Evolutionary conservation across 1,140 invertebrate species (phyloP), one percentile per base, ranked within the genome.

Genomic region (Helicoverpa armigera): DNA sequence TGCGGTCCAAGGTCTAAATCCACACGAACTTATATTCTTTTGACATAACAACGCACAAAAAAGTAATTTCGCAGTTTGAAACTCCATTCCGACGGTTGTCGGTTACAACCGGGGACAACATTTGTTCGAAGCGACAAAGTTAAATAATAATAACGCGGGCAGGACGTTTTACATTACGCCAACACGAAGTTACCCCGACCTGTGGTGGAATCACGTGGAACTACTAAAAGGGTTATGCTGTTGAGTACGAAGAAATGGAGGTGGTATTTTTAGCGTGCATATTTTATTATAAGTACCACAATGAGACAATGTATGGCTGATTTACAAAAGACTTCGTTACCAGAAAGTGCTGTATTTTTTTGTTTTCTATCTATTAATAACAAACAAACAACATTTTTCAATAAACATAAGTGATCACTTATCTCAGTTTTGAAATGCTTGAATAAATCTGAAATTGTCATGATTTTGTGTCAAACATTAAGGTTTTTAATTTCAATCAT

Each of bases 41-140:
- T 31, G n/a, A 56, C 69, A 56, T 31, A 56, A 72, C 69, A 72
- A 53, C 31, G 31, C 35, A 81, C 53, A 69, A 77, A 81, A 81
- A 54, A 77, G 63, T 72, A 78, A 77, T 77, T 72, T 54, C 69
- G 48, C 48, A 72, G 80, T 72, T 82, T 54, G n/a, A n/a, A 82
- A 78, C 74, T 77, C 54, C 56, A 72, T 77, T 63, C 56, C 67
- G 50, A n/a, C 69, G 43, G 73, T 81, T 75, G 73, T 82, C 50
- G 48, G 50, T 60, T 14, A 76, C 73, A 35, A 74, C 73, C 50
- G 69, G 43, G 54, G 18, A 58, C 69, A 70, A 63, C 78, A 56
- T 80, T 70, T 80, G 73, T 80, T 77, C 48, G 63, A 10, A 79
- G 76, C 79, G 56, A 81, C 82, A 81, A 83, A 83, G 79, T 83